Evolutionary conservation across 2,797 vertebrate species (phyloP), one percentile per base, ranked within the genome.

Genomic region (Peromyscus attwateri): DNA sequence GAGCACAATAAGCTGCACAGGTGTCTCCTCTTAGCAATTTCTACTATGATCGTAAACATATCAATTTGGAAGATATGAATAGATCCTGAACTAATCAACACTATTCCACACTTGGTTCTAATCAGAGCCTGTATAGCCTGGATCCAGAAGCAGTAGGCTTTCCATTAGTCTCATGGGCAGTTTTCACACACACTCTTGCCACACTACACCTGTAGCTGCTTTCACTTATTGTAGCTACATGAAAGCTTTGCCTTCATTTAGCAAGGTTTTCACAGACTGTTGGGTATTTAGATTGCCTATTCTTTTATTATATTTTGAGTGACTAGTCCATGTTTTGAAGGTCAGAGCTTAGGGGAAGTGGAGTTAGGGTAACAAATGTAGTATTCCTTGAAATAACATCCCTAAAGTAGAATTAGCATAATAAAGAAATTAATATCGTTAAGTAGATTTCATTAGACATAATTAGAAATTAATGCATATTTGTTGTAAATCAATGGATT

Each of bases 311-410:
- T 66, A 31, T 16, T 66, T 12, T 66, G 46, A 73, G 11, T 73
- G 40, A 95, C 12, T 68, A 82, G 60, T 82, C 87, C 7, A 14
- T 85, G 11, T 79, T 88, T 34, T 55, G 23, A 64, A 40, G 29
- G 40, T 17, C 40, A 46, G 82, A 84, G 31, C 0, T 8, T 43
- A 57, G 55, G 55, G 34, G 23, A 57, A 34, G 0, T 46, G 31
- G 9, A 77, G 6, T 55, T 66, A 11, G 43, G 87, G 10, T 37
- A 52, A 11, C 4, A 80, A 2, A 52, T 92, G 31, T 68, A 52
- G 3, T 94, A 76, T 77, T 88, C 29, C 82, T 94, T 84, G 34
- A 87, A 96, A 93, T 89, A 64, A 83, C 82, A 5, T 83, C 8
- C 7, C 49, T 13, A 40, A 49, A 80, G 62, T 70, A 60, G 12